Evolutionary conservation across 1,140 invertebrate genomes (phyloP).

Genomic region (Condylostylus longicornis): DNA sequence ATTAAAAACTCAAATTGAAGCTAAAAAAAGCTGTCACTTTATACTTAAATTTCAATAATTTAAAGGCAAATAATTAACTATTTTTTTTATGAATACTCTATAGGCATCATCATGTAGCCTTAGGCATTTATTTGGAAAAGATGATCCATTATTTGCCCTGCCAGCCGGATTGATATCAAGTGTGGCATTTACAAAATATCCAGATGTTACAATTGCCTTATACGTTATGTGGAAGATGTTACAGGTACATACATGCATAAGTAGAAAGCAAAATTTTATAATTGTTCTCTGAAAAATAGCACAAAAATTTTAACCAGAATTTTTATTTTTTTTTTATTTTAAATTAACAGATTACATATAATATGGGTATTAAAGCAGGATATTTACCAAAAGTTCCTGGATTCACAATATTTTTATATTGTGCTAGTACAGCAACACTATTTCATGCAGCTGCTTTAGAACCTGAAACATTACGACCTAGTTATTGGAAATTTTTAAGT

Average conservation of each 20-base stretch:
- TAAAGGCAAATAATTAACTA: not conserved
- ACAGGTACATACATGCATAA: conserved; percentile 37
- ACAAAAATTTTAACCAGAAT: not conserved
- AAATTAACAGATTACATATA: conserved; percentile 41
- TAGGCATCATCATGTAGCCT: conserved; percentile 44
- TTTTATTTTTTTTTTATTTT: not conserved
- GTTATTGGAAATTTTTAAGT: conserved; percentile 73
- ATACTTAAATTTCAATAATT: not conserved
- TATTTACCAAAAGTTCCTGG: conserved; percentile 44
- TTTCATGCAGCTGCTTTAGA: conserved; percentile 69
- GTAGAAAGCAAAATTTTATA: too few relatives aligned
- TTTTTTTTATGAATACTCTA: conserved; percentile 7
- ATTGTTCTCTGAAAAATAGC: not conserved
- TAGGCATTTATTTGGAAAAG: conserved; percentile 37
- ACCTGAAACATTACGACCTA: conserved; percentile 57
- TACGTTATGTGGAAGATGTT: conserved; percentile 58
- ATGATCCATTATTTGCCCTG: conserved; percentile 43
- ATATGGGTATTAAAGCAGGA: conserved; percentile 39
- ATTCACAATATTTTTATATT: conserved; percentile 54
- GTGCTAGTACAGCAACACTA: conserved; percentile 59
- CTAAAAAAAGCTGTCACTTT: not conserved
- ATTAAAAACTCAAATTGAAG: too few relatives aligned
- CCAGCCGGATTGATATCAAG: conserved; percentile 49
- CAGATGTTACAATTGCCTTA: conserved; percentile 49
- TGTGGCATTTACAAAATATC: conserved; percentile 44